Conservation (phyloP, 92 coral and sea anemone genomes). For the Epizoanthus fatuus region DNA sequence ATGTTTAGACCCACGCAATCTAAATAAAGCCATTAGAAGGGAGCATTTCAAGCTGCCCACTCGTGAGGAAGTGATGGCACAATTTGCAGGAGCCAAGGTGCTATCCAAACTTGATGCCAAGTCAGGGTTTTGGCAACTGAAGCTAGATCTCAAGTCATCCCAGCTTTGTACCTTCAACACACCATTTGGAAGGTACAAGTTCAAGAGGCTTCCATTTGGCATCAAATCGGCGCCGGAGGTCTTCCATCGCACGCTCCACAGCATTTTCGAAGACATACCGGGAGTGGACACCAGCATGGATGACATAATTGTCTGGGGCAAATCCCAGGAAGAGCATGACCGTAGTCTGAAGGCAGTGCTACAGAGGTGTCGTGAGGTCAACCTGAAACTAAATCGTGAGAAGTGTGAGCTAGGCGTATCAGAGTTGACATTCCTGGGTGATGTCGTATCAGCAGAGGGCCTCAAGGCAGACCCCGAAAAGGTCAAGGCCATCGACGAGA, state of each 20-base stretch:
- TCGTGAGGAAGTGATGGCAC: conserved; percentile 28
- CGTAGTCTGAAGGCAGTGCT: conserved; percentile 23
- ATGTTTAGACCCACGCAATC: conserved; percentile 19
- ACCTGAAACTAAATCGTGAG: conserved; percentile 39
- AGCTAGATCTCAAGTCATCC: conserved; percentile 45
- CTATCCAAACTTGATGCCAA: conserved; percentile 54
- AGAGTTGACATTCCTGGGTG: conserved; percentile 38
- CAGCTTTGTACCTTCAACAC: conserved; percentile 50
- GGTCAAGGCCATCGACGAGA: conserved; percentile 5
- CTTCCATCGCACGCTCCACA: conserved; percentile 52
- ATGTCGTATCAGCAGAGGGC: conserved; percentile 22
- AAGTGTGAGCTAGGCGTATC: conserved; percentile 20
- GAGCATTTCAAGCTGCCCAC: conserved; percentile 29
- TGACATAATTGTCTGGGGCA: conserved; percentile 43
- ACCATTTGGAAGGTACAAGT: conserved; percentile 39
- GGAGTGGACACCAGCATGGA: conserved; percentile 66
- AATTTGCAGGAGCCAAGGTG: conserved; percentile 24
- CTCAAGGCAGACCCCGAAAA: conserved; percentile 45
- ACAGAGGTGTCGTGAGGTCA: conserved; percentile 35
- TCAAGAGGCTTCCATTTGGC: conserved; percentile 55
- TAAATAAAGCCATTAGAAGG: conserved; percentile 41
- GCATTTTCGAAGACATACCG: conserved; percentile 48
- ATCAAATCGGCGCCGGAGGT: conserved; percentile 57
- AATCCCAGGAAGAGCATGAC: conserved; percentile 27
- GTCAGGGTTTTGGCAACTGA: conserved; percentile 59